Conservation (phyloP, 2,888 invertebrate species). For the Chorisops tibialis region DNA sequence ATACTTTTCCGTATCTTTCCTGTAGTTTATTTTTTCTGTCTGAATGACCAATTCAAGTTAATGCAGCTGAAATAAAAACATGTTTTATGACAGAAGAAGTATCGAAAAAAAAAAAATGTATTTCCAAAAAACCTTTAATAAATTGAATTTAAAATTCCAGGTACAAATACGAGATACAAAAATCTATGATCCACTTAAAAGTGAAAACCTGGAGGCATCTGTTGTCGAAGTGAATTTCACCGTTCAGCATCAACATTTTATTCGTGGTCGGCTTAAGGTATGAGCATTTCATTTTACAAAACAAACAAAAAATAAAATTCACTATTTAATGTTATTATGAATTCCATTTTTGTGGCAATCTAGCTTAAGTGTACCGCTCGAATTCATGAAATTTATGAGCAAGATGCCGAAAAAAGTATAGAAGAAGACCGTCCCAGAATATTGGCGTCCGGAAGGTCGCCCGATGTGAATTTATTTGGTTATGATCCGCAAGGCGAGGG, state of each 20-base stretch:
- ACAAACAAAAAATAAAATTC: background rate
- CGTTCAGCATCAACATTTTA: slow-evolving; percentile 47
- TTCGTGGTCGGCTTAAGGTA: slow-evolving; percentile 48
- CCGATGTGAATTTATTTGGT: slow-evolving; percentile 48
- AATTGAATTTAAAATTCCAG: slow-evolving; percentile 35
- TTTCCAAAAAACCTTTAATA: no score
- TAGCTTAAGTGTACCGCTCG: slow-evolving; percentile 50
- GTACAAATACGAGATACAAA: slow-evolving; percentile 45
- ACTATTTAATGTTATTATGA: background rate
- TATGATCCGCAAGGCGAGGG: slow-evolving; percentile 46
- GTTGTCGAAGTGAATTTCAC: slow-evolving; percentile 49
- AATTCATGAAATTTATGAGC: slow-evolving; percentile 49
- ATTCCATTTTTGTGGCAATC: background rate
- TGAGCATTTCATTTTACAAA: slow-evolving; percentile 2
- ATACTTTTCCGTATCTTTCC: no score
- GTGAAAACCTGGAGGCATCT: slow-evolving; percentile 47
- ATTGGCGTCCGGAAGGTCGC: slow-evolving; percentile 50
- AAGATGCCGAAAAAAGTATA: slow-evolving; percentile 48
- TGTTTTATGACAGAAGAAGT: no score
- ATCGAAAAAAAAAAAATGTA: no score
- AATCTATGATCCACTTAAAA: slow-evolving; percentile 45
- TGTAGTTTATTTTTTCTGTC: no score
- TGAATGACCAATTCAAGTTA: no score
- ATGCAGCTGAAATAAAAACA: no score
- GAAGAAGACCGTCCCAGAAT: slow-evolving; percentile 52